Base-by-base conservation (phyloP, 2,888 invertebrate genomes). In the Diplazon laetatorius region DNA sequence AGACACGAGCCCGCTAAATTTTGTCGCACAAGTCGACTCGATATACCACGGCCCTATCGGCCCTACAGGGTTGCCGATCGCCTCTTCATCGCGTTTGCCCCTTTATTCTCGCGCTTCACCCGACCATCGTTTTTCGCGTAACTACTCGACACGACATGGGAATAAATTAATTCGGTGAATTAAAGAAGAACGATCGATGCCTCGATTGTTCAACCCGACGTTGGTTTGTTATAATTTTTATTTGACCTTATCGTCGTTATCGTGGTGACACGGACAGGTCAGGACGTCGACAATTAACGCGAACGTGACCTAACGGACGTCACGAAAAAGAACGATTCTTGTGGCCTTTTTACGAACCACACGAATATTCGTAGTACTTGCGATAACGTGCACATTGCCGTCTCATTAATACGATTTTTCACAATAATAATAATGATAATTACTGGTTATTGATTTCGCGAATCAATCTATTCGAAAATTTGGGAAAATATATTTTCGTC, bases 361-460 rank as follows among this genome's bases (percentile, higher is more conserved):
- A 18, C 25, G 30, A 16, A 18, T 57, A 52, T 52, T 39, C 63
- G 35, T 44, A 62, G 44, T 20, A n/a, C n/a, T 46, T 16, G 52
- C 46, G 52, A 72, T 25, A 42, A 57, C 79, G 77, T 82, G 81
- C 82, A 79, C 82, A 78, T 80, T 42, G 77, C 73, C 48, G 65
- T 63, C 69, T 77, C 71, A 60, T 60, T 69, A 16, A 69, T 63
- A 65, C 44, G 10, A 25, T 55, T 52, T 44, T 46, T 48, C 42
- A 35, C 52, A 16, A 60, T 39, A 52, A 16, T n/a, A n/a, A 44
- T 39, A 48, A 37, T 20, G 14, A 50, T 6, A 10, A 69, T 48
- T 62, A 25, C n/a, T n/a, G n/a, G n/a, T n/a, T n/a, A n/a, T n/a
- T n/a, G n/a, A n/a, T n/a, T n/a, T n/a, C n/a, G n/a, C 2, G 20